Evolutionary conservation across 2,797 vertebrate species (phyloP).

Genomic region (Sebastes matsubarae): DNA sequence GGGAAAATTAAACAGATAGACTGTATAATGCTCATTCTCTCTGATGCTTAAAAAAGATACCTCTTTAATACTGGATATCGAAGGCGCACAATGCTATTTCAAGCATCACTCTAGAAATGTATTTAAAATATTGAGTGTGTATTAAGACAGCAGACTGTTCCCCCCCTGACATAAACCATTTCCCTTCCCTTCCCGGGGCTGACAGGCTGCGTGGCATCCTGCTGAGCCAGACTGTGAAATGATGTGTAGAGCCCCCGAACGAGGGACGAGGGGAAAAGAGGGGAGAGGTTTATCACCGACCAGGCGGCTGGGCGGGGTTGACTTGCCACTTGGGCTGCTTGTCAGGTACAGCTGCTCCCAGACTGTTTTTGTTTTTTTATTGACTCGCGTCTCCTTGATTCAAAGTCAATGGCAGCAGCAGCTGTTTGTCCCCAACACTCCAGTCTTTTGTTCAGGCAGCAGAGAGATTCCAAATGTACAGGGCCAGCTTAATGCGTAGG

Average conservation of each 20-base stretch:
- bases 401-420: constrained; percentile 77
- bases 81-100: not conserved
- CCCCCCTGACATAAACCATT: constrained; percentile 34
- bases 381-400: constrained; percentile 72
- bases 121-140: constrained; percentile 3
- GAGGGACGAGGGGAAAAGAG: not conserved
- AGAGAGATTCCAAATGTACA: not conserved
- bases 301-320: constrained; percentile 12
- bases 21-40: not conserved
- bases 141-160: constrained; percentile 11
- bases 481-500: too few species aligned
- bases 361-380: constrained; percentile 32
- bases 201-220: constrained; percentile 60
- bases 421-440: constrained; percentile 53
- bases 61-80: not conserved
- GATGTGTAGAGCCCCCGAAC: constrained; percentile 48
- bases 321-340: constrained; percentile 55
- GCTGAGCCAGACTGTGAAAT: constrained; percentile 65
- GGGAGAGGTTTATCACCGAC: constrained; percentile 37
- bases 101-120: not conserved
- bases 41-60: not conserved
- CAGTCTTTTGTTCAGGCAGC: constrained; percentile 11
- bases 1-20: not conserved
- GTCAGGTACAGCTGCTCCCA: constrained; percentile 79
- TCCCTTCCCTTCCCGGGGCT: constrained; percentile 24